Percentiles rank a stretch among this genome's conserved stretches.
phyloP scores from a whole-genome alignment of 2,888 invertebrate species.

The Ptilodon capucinus region DNA sequence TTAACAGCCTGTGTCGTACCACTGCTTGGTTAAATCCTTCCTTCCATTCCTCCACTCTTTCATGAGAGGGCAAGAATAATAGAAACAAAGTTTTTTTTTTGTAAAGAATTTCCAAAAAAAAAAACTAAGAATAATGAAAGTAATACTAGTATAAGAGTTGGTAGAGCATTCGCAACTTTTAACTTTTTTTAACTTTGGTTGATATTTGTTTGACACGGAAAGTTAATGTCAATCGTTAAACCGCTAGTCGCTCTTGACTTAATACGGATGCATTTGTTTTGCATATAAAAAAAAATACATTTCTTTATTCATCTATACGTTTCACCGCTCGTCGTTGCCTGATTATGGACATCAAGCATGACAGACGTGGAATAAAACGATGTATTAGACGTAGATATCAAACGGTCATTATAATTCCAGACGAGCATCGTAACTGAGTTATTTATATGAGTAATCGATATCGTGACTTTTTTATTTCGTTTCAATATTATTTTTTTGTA shows the following conservation, averaged over 20 bases:
- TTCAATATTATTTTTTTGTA: no score
- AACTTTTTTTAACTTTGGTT: no score
- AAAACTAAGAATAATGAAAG: no score
- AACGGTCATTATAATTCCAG: conserved; percentile 5
- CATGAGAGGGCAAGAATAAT: no score
- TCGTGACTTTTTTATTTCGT: not conserved
- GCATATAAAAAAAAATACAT: conserved; percentile 35
- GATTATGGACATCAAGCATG: conserved; percentile 27
- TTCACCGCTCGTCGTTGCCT: conserved; percentile 22
- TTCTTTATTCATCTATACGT: conserved; percentile 34
- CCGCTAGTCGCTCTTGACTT: conserved; percentile 17
- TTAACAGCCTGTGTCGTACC: no score
- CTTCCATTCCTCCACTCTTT: no score
- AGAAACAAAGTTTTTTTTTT: no score
- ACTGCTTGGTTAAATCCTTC: no score
- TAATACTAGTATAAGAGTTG: no score
- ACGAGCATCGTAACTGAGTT: not conserved
- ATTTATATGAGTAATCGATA: not conserved
- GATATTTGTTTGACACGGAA: no score
- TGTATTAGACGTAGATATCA: conserved; percentile 18
- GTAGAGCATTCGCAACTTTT: no score
- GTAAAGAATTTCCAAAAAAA: no score
- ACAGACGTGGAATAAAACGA: conserved; percentile 17
- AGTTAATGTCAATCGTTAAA: not conserved
- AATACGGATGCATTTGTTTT: conserved; percentile 12